Percentiles rank a stretch among this genome's conserved stretches.
phyloP scores from a whole-genome alignment of 2,888 invertebrate genomes.

The Protodeltote pygarga region DNA sequence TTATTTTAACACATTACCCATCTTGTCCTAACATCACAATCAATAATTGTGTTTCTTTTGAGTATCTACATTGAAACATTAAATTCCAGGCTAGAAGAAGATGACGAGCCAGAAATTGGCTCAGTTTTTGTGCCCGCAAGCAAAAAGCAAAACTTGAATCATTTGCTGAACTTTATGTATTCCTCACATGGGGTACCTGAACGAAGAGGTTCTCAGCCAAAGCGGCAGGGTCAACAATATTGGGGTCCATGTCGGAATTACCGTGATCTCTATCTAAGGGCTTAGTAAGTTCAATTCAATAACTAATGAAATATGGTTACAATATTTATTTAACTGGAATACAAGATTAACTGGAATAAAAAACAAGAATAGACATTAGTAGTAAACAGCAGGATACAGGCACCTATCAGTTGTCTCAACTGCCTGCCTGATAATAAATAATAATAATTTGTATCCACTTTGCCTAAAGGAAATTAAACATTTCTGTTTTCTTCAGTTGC shows the following conservation, averaged over 20 bases:
- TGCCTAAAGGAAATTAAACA: neutral
- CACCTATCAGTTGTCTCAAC: too few species aligned
- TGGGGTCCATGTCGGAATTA: conserved; percentile 90
- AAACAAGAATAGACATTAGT: too few species aligned
- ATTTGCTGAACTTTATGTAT: conserved; percentile 97
- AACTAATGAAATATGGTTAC: too few species aligned
- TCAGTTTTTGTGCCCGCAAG: conserved; percentile 94
- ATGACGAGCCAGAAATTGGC: conserved; percentile 91
- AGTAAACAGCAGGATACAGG: too few species aligned
- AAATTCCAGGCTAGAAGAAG: conserved; percentile 81
- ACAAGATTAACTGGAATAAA: too few species aligned
- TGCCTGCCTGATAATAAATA: too few species aligned
- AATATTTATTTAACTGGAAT: too few species aligned
- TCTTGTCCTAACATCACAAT: too few species aligned
- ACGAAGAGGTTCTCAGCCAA: conserved; percentile 66
- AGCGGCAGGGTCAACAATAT: conserved; percentile 66
- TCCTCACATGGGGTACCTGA: conserved; percentile 86
- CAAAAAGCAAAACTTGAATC: conserved; percentile 97
- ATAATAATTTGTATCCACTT: too few species aligned
- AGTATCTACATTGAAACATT: neutral
- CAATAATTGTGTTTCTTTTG: too few species aligned
- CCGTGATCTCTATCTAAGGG: conserved; percentile 97
- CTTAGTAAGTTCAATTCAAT: conserved; percentile 90
- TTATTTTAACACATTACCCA: too few species aligned
- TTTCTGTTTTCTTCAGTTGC: conserved; percentile 88